Conservation (phyloP, 2,797 vertebrate species). For the Danio tinwini region DNA sequence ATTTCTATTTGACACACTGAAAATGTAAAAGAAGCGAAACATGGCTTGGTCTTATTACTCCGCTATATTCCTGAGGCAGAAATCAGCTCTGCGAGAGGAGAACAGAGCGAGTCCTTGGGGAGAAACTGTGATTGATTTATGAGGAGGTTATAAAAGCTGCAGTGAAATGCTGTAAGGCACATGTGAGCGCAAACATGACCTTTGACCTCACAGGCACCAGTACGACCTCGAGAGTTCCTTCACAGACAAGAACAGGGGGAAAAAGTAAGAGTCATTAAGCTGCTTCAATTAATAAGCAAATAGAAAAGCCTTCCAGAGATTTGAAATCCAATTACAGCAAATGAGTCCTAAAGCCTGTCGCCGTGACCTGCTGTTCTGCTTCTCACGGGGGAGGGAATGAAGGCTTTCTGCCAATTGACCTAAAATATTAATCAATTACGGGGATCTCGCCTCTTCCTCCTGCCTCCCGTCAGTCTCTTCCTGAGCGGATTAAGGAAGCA, state of each 20-base stretch:
- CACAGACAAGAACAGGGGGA: neutral
- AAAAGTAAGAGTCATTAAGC: conserved; percentile 25
- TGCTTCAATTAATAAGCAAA: conserved; percentile 49
- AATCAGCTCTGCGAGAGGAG: neutral
- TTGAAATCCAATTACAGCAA: conserved; percentile 57
- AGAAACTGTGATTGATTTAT: conserved; percentile 33
- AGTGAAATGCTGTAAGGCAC: conserved; percentile 21
- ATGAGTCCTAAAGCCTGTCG: conserved; percentile 48
- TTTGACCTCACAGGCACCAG: conserved; percentile 40
- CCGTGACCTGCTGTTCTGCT: conserved; percentile 49
- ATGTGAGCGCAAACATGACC: conserved; percentile 44
- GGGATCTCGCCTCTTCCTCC: conserved; percentile 33
- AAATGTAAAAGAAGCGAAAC: neutral
- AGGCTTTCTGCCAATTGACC: conserved; percentile 48
- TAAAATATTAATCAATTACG: conserved; percentile 59
- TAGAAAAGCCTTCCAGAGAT: conserved; percentile 50
- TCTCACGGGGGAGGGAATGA: conserved; percentile 12
- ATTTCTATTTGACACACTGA: neutral
- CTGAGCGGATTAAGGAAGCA: conserved; percentile 1
- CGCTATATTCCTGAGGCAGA: neutral
- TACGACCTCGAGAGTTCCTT: neutral
- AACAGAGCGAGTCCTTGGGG: conserved; percentile 19
- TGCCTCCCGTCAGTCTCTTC: neutral
- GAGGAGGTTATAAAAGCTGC: conserved; percentile 34
- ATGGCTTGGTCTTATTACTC: too few species aligned